These are phyloP conservation scores for Euthynnus affinis DNA, from an alignment of 2,797 vertebrate genomes.

Conservation along the genomic window DNA sequence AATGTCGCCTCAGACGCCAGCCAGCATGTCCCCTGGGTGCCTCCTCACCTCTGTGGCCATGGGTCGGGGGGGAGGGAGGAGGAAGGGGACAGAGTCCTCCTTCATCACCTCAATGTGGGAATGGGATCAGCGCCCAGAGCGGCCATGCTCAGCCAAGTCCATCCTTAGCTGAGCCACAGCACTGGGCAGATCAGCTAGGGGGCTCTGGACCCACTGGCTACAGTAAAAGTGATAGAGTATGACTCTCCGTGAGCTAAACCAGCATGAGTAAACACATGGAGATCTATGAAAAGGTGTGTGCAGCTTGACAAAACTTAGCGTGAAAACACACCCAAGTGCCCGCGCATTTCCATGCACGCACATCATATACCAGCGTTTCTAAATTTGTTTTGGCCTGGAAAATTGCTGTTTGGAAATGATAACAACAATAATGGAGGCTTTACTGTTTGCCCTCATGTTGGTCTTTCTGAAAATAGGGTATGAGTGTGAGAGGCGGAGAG, in stretches of 20 bases:
- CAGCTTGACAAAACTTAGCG: slow-evolving; percentile 29
- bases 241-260: slow-evolving; percentile 46
- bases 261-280: slow-evolving; percentile 54
- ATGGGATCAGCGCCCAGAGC: slow-evolving; percentile 68
- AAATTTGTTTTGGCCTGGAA: slow-evolving; percentile 61
- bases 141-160: slow-evolving; percentile 61
- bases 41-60: slow-evolving; percentile 73
- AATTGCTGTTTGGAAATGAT: slow-evolving; percentile 73
- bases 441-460: slow-evolving; percentile 72
- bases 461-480: slow-evolving; percentile 78
- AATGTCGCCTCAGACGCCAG: slow-evolving; percentile 73
- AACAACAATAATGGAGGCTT: slow-evolving; percentile 71
- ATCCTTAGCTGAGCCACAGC: slow-evolving; percentile 53
- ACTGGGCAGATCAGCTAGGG: slow-evolving; percentile 60
- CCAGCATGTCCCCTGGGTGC: slow-evolving; percentile 74
- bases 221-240: slow-evolving; percentile 40
- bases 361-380: slow-evolving; percentile 14
- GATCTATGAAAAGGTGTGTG: slow-evolving; percentile 55
- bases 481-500: slow-evolving; percentile 54
- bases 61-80: slow-evolving; percentile 24
- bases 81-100: slow-evolving; percentile 71
- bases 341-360: slow-evolving; percentile 20
- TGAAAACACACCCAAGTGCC: slow-evolving; percentile 37
- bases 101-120: slow-evolving; percentile 78
- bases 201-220: slow-evolving; percentile 55